These are phyloP conservation scores for Callithrix jacchus DNA, from an alignment of 2,113 vertebrate genomes.

Conservation along the genomic window DNA sequence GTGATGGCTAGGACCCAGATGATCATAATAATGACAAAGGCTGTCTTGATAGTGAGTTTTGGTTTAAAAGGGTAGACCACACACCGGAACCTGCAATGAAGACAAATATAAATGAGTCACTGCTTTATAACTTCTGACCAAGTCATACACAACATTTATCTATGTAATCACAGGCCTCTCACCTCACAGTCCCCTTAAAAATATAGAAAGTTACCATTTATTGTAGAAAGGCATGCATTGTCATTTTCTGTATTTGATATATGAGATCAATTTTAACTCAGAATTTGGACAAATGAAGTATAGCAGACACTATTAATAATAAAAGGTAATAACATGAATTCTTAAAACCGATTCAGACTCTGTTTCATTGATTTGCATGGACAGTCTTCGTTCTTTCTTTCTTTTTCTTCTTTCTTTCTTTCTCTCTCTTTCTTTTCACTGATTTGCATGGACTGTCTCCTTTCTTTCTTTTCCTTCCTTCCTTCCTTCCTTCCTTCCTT, in stretches of 20 bases:
- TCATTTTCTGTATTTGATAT: neutral
- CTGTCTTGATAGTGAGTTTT: constrained; percentile 89
- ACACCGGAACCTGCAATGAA: constrained; percentile 88
- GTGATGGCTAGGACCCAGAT: constrained; percentile 93
- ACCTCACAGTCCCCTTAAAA: neutral
- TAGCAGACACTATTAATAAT: neutral
- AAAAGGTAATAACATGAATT: neutral
- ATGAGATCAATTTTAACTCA: neutral
- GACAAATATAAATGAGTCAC: neutral
- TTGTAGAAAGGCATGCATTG: neutral
- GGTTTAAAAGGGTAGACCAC: constrained; percentile 93
- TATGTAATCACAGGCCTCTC: neutral
- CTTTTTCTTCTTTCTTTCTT: too few species aligned
- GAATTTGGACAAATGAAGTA: neutral
- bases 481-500: too few species aligned
- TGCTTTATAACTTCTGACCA: neutral
- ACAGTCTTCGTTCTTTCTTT: neutral
- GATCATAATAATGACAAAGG: constrained; percentile 84
- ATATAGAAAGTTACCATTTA: neutral
- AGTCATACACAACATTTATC: neutral
- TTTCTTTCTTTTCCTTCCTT: too few species aligned
- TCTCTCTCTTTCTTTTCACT: too few species aligned
- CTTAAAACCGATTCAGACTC: neutral
- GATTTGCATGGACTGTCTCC: too few species aligned
- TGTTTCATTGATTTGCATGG: neutral